Conservation (phyloP, 2,888 invertebrate genomes). For the Selenia dentaria region DNA sequence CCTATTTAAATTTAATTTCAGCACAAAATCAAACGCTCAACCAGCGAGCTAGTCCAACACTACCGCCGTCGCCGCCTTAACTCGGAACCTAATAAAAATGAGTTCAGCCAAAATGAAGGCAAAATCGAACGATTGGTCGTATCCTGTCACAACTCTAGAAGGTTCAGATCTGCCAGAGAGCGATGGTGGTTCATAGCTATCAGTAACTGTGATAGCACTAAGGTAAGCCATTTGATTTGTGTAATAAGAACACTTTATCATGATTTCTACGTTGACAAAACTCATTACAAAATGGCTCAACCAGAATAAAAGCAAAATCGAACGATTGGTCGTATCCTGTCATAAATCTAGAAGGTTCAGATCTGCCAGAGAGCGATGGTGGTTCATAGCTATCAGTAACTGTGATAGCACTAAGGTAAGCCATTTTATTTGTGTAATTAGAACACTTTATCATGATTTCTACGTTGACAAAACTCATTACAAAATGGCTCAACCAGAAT, state of each 20-base stretch:
- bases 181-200: conserved; percentile 98
- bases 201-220: conserved; percentile 89
- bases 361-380: conserved; percentile 95
- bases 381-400: conserved; percentile 95
- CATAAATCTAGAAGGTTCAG: conserved; percentile 89
- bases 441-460: too few species aligned
- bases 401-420: conserved; percentile 88
- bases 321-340: conserved; percentile 81
- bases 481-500: conserved; percentile 31
- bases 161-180: conserved; percentile 92
- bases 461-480: too few species aligned
- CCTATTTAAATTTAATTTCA: conserved; percentile 33
- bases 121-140: conserved; percentile 67
- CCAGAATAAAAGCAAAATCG: conserved; percentile 38
- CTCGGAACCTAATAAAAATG: conserved; percentile 44
- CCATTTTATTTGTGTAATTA: background rate
- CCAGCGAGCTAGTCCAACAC: conserved; percentile 59
- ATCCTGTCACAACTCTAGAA: conserved; percentile 87
- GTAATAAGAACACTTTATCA: too few species aligned
- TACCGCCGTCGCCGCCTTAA: conserved; percentile 60
- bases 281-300: conserved; percentile 35
- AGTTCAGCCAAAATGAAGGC: conserved; percentile 30
- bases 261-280: too few species aligned
- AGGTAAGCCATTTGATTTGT: conserved; percentile 63
- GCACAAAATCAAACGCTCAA: conserved; percentile 75